Conservation (phyloP, 2,888 invertebrate species). For the Cynaeus angustus region DNA sequence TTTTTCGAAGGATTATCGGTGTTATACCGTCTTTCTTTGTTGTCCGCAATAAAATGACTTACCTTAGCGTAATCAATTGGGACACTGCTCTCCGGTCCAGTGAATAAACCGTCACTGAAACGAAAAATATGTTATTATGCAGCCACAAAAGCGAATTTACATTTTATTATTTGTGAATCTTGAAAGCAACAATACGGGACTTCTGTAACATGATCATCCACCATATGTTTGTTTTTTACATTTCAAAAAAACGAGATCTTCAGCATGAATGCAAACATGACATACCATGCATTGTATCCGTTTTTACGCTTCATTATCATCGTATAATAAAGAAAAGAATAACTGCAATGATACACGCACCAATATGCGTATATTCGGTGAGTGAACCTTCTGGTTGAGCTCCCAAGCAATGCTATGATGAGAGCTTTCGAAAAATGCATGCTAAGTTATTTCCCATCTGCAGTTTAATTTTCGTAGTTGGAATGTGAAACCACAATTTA, state of each 20-base stretch:
- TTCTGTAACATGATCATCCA: slow-evolving; percentile 8
- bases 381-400: slow-evolving; percentile 31
- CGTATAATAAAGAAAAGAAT: slow-evolving; percentile 4
- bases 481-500: slow-evolving; percentile 17
- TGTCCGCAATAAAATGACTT: slow-evolving; percentile 62
- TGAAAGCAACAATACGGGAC: slow-evolving; percentile 20
- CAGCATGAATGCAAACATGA: slow-evolving; percentile 15
- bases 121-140: slow-evolving; percentile 56
- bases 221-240: slow-evolving; percentile 31
- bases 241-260: slow-evolving; percentile 19
- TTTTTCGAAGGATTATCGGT: no score
- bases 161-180: slow-evolving; percentile 13
- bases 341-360: slow-evolving; percentile 10
- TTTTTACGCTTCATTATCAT: slow-evolving; percentile 30
- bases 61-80: slow-evolving; percentile 80
- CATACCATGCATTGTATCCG: slow-evolving; percentile 20
- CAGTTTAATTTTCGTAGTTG: not conserved
- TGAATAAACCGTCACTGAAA: slow-evolving; percentile 79
- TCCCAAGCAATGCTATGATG: slow-evolving; percentile 1
- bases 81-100: slow-evolving; percentile 77
- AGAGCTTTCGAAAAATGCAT: no score
- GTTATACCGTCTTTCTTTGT: no score
- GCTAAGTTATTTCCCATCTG: no score
- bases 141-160: slow-evolving; percentile 1
- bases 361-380: slow-evolving; percentile 21